Evolutionary conservation across 2,797 vertebrate genomes (phyloP).

Genomic region (Myiotriccus ornatus): DNA sequence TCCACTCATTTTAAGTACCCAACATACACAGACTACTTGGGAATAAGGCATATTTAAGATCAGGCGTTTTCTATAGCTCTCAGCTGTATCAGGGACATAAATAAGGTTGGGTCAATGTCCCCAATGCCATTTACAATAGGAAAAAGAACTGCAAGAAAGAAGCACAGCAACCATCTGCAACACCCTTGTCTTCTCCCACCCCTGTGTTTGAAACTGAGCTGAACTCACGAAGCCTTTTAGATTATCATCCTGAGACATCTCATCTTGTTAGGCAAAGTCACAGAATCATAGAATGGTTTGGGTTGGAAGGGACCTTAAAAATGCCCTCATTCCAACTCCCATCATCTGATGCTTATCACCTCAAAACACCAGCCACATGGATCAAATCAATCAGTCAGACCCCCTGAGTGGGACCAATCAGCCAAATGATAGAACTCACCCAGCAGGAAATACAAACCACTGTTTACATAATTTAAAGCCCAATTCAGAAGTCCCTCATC

Average conservation of each 20-base stretch:
- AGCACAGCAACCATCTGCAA: background rate
- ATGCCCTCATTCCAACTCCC: background rate
- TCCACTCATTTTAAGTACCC: background rate
- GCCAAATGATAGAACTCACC: background rate
- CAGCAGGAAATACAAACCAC: background rate
- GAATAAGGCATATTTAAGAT: background rate
- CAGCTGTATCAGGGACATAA: background rate
- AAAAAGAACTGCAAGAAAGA: background rate
- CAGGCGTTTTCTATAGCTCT: background rate
- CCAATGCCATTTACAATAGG: background rate
- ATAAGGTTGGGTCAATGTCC: rapidly evolving
- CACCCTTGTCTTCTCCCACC: background rate
- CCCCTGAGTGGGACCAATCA: background rate
- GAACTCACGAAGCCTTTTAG: background rate
- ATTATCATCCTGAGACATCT: background rate
- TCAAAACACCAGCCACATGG: background rate
- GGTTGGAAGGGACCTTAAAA: background rate
- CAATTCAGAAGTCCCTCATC: background rate
- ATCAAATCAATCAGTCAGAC: background rate
- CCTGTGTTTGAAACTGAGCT: rapidly evolving
- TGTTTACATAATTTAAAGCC: background rate
- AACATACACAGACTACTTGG: background rate
- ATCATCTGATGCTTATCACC: background rate
- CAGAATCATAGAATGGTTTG: background rate
- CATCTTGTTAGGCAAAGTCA: background rate